Evolutionary conservation across 2,797 vertebrate genomes (phyloP).

Genomic region (Numenius phaeopus): DNA sequence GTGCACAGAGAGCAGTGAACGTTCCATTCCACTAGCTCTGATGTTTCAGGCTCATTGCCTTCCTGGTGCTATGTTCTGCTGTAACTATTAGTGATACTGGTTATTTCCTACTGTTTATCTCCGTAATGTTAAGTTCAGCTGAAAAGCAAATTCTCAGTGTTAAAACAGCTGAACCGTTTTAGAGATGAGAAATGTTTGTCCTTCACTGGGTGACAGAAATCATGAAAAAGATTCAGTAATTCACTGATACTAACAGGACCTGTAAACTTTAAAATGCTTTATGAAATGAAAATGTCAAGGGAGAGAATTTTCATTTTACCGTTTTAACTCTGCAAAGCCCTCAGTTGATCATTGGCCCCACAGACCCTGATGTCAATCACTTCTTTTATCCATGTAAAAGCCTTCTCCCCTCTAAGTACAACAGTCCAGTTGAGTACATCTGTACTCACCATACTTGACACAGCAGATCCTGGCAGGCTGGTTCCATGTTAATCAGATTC

Average conservation of each 20-base stretch:
- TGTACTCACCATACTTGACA: background rate
- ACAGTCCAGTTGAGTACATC: background rate
- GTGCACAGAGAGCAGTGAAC: background rate
- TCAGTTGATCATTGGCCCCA: background rate
- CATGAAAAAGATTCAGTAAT: background rate
- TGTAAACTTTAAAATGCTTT: background rate
- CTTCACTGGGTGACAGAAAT: background rate
- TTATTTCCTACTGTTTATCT: background rate
- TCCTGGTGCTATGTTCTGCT: background rate
- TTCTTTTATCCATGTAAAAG: background rate
- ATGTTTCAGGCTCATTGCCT: background rate
- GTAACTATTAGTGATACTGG: background rate
- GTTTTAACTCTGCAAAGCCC: background rate
- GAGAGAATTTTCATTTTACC: background rate
- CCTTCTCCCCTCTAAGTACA: background rate
- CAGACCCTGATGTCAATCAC: background rate
- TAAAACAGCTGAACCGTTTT: background rate
- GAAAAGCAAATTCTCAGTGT: background rate
- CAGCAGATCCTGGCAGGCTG: background rate
- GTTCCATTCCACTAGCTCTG: background rate
- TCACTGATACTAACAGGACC: background rate
- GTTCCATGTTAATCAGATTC: background rate
- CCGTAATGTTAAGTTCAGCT: background rate
- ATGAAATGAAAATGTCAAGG: background rate
- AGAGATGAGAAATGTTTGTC: background rate